Evolutionary conservation across 2,888 invertebrate species (phyloP).

Genomic region (Cecidostiba fungosa): DNA sequence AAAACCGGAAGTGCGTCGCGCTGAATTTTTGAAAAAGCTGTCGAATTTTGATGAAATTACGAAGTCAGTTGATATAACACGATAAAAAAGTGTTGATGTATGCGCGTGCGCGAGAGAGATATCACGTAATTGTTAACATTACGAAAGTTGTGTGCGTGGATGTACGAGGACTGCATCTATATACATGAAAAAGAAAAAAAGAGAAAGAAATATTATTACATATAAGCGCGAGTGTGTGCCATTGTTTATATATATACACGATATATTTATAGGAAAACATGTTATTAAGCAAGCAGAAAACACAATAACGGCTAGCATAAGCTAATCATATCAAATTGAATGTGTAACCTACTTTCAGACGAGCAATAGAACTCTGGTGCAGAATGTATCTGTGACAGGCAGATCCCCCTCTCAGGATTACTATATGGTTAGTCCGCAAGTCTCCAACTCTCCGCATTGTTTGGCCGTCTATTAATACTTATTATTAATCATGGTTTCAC

Average conservation of each 20-base stretch:
- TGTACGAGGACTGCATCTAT: background rate
- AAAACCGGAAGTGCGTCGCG: conserved; percentile 64
- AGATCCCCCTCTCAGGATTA: conserved; percentile 81
- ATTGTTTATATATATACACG: conserved; percentile 30
- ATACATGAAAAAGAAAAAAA: background rate
- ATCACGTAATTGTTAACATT: background rate
- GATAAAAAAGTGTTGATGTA: background rate
- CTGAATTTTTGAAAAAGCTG: background rate
- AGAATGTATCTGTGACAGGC: conserved; percentile 81
- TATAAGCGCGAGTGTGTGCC: conserved; percentile 30
- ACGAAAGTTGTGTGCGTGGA: conserved; percentile 20
- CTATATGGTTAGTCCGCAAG: conserved; percentile 80
- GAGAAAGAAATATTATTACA: conserved; percentile 1
- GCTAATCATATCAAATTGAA: conserved; percentile 78
- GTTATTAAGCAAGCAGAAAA: conserved; percentile 65
- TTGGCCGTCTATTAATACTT: conserved; percentile 78
- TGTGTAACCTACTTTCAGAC: conserved; percentile 81
- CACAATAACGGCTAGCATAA: conserved; percentile 70
- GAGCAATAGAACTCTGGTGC: conserved; percentile 81
- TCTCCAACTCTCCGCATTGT: conserved; percentile 79
- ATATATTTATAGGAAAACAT: conserved; percentile 45
- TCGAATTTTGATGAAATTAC: background rate
- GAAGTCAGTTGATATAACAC: background rate
- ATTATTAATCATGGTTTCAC: conserved; percentile 75
- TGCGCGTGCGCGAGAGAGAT: conserved; percentile 29